phyloP scores from a whole-genome alignment of 2,113 vertebrate genomes.

The Rhodinocichla rosea region DNA sequence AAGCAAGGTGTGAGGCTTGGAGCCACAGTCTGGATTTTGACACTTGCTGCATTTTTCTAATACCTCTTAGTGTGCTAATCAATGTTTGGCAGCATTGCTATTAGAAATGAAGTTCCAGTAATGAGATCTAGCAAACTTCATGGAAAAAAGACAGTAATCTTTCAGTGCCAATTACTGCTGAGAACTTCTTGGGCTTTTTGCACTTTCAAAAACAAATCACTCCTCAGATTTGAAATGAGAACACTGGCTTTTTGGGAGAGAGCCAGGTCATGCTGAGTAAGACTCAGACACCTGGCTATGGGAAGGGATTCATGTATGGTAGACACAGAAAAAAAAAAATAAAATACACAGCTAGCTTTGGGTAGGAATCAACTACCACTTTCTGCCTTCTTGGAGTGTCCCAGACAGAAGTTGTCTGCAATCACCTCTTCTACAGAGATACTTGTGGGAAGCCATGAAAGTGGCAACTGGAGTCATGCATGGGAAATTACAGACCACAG shows the following conservation, averaged over 20 bases:
- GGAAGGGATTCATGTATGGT: not conserved
- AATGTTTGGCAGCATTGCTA: not conserved
- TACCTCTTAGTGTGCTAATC: not conserved
- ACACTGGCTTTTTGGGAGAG: not conserved
- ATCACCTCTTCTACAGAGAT: not conserved
- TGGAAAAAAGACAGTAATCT: not conserved
- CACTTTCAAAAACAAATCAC: not conserved
- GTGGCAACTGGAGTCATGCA: not conserved
- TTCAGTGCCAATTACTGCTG: not conserved
- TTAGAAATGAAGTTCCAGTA: not conserved
- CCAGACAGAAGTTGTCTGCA: not conserved
- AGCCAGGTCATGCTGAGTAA: not conserved
- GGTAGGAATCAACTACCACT: not conserved
- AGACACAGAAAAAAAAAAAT: not conserved
- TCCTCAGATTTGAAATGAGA: not conserved
- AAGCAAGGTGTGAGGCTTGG: not conserved
- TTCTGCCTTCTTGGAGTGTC: not conserved
- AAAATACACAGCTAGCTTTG: not conserved
- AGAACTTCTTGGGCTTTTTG: not conserved
- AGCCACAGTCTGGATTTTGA: not conserved
- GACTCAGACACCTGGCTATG: not conserved
- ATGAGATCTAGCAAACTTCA: not conserved
- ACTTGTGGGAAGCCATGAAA: not conserved
- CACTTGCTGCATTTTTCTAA: not conserved
- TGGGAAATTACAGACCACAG: not conserved